Base-by-base conservation (phyloP, 1,140 invertebrate species). In the Bombus superbus region DNA sequence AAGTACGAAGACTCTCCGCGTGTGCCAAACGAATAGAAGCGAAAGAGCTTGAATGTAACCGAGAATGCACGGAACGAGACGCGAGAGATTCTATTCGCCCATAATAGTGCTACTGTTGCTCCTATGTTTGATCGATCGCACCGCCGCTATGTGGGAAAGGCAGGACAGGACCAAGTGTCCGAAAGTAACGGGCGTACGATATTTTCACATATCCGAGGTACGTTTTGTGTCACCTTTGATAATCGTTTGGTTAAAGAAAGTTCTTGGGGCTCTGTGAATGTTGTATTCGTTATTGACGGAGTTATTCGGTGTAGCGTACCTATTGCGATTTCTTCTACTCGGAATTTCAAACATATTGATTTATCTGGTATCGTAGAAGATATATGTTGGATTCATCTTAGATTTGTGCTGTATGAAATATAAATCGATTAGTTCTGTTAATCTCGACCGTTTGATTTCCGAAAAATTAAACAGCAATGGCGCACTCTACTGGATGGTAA, bases 101-200 rank as follows among this genome's bases (percentile, higher is more conserved):
- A 78, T 81, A 79, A 76, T 90, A 77, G 73, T 81, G 79, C 44
- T 86, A 44, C 40, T 90, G 62, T 80, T 91, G 44, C n/a, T 79
- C 40, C 38, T 69, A 32, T 59, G 84, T 42, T 72, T 89, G 22
- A 74, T 90, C 74, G 73, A 38, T 44, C 64, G 66, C 44, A 82
- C 66, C 59, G 86, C 72, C 68, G 83, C 81, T 32, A 74, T 81
- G 47, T 94, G 93, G 93, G 96, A 95, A 85, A 91, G 91, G 42
- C 96, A 96, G 77, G 96, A 96, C 91, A 96, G 96, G 91, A 96
- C 95, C 13, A 96, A 96, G 87, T 96, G 96, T 90, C 96, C 96
- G 0, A 95, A 95, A 92, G 95, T 96, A 59, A 95, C 94, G 90
- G 95, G 92, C 66, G 94, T 96, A 44, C 87, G 94, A 53, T 95